Evolutionary conservation across 2,797 vertebrate species (phyloP).

Genomic region (Brachyalestes nurse): DNA sequence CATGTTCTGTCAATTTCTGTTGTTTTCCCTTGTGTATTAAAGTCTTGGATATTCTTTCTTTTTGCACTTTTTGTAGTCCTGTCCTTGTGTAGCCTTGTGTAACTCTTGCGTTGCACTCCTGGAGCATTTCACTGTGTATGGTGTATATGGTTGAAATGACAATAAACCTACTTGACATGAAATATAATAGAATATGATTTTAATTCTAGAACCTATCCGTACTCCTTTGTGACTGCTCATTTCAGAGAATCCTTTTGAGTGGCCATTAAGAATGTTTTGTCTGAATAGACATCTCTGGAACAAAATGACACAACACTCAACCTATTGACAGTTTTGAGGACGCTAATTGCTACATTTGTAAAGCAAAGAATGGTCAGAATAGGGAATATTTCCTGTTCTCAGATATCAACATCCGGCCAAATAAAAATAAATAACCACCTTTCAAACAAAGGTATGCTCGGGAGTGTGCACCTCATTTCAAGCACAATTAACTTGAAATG

Average conservation of each 20-base stretch:
- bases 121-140: no score
- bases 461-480: conserved; percentile 83
- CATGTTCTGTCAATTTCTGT: no score
- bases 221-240: background rate
- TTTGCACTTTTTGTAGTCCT: no score
- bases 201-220: conserved; percentile 19
- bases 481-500: conserved; percentile 91
- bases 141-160: no score
- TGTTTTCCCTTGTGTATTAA: no score
- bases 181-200: background rate
- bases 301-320: conserved; percentile 40
- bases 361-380: conserved; percentile 72
- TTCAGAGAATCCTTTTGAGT: conserved; percentile 15
- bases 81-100: no score
- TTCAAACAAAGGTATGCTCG: conserved; percentile 78
- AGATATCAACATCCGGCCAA: conserved; percentile 84
- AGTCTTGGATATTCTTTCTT: no score
- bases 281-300: conserved; percentile 8
- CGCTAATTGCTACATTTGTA: conserved; percentile 70
- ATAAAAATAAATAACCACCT: conserved; percentile 87
- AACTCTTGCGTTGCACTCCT: no score
- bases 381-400: conserved; percentile 80
- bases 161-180: background rate
- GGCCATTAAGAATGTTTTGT: conserved; percentile 27
- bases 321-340: conserved; percentile 65